Evolutionary conservation across 2,888 invertebrate genomes (phyloP).

Genomic region (Venusia cambrica): DNA sequence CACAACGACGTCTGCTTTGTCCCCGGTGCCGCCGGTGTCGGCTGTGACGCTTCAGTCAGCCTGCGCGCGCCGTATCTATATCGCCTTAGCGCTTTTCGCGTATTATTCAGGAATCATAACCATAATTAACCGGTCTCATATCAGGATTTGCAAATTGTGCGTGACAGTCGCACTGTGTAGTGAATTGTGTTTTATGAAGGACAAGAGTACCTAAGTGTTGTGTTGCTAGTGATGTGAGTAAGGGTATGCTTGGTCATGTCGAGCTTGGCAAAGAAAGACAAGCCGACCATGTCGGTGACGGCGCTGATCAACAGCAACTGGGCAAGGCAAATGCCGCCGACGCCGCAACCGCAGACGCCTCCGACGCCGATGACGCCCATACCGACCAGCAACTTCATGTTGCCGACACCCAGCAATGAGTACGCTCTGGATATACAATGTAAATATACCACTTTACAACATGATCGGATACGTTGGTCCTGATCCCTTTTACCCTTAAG

Average conservation of each 20-base stretch:
- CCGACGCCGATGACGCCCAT: constrained; percentile 47
- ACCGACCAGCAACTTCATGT: constrained; percentile 50
- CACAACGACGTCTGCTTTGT: constrained; percentile 67
- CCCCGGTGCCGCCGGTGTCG: constrained; percentile 45
- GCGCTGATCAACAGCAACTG: constrained; percentile 88
- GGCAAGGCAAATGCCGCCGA: constrained; percentile 66
- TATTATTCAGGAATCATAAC: constrained; percentile 43
- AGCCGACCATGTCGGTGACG: constrained; percentile 92
- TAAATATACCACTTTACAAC: constrained; percentile 44
- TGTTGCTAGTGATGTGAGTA: constrained; percentile 74
- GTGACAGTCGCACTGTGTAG: constrained; percentile 41
- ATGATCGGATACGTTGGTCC: no score
- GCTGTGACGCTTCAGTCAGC: constrained; percentile 50
- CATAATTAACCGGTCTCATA: constrained; percentile 42
- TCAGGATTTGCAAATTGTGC: constrained; percentile 43
- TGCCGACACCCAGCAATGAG: constrained; percentile 60
- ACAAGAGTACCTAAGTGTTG: constrained; percentile 45
- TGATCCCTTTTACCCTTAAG: no score
- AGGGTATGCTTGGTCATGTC: constrained; percentile 74
- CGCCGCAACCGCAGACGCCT: constrained; percentile 42
- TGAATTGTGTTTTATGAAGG: constrained; percentile 43
- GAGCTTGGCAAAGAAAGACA: constrained; percentile 90
- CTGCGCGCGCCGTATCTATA: constrained; percentile 42
- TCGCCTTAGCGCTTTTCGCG: constrained; percentile 40
- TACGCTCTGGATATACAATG: constrained; percentile 74